Evolutionary conservation across 1,140 invertebrate genomes (phyloP).

Genomic region (Elysia chlorotica): DNA sequence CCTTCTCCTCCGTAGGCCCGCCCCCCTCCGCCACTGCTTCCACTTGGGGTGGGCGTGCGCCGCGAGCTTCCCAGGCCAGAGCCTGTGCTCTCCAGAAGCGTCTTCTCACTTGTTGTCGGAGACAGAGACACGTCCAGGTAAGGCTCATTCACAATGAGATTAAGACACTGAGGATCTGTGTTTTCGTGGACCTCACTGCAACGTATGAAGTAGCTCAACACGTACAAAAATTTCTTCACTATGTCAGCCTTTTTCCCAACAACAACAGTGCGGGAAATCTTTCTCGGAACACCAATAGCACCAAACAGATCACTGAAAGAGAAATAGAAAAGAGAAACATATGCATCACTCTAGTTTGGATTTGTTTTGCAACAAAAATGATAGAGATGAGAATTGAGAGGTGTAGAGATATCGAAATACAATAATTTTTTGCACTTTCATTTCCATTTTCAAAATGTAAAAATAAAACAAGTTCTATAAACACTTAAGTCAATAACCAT

Average conservation of each 20-base stretch:
- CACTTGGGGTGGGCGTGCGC: background rate
- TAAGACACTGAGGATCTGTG: conserved; percentile 34
- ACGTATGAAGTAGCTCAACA: conserved; percentile 82
- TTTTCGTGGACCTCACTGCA: conserved; percentile 72
- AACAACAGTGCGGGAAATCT: conserved; percentile 78
- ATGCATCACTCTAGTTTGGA: no score
- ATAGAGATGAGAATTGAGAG: no score
- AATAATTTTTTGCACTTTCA: no score
- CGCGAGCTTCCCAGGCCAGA: background rate
- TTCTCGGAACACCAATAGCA: conserved; percentile 76
- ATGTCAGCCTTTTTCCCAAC: conserved; percentile 72
- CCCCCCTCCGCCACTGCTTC: no score
- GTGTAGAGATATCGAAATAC: no score
- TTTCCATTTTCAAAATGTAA: no score
- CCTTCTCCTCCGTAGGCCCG: no score
- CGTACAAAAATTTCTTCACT: conserved; percentile 65
- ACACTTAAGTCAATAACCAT: no score
- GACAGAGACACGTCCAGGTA: conserved; percentile 29
- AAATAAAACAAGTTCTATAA: no score
- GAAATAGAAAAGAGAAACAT: no score
- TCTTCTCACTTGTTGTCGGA: conserved; percentile 36
- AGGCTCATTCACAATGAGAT: conserved; percentile 37
- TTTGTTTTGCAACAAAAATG: no score
- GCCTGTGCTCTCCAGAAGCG: background rate
- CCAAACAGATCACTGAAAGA: conserved; percentile 75